A percentile compares a stretch with the other conserved stretches of the same genome.
Evolutionary conservation across 2,888 invertebrate species (phyloP).

Genomic region (Cephus rjabovi): DNA sequence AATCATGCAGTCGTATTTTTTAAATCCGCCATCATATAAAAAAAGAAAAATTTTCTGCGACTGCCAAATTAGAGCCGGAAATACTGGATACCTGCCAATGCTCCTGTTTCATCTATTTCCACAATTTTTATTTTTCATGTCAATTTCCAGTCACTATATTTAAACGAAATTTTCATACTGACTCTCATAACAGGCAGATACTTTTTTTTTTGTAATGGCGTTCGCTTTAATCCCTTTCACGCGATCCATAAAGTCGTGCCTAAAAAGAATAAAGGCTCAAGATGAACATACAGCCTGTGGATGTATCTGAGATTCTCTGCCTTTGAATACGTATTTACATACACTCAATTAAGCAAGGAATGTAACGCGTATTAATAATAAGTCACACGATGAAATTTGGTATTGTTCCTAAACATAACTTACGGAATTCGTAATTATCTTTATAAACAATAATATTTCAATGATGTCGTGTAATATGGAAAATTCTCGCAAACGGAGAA

Average conservation of each 20-base stretch:
- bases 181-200: too few relatives aligned
- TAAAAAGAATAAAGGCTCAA: too few relatives aligned
- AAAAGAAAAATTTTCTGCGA: background rate
- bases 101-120: background rate
- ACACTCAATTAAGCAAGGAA: background rate
- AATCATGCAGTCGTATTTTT: background rate
- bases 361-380: background rate
- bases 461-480: background rate
- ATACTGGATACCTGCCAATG: background rate
- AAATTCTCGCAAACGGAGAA: background rate
- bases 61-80: background rate
- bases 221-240: too few relatives aligned
- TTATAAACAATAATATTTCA: background rate
- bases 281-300: background rate
- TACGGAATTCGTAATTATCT: background rate
- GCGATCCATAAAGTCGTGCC: too few relatives aligned
- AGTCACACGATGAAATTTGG: background rate
- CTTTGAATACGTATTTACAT: background rate
- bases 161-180: background rate
- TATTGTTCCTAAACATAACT: background rate
- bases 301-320: background rate
- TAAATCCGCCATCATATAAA: background rate
- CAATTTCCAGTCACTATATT: background rate
- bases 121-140: background rate
- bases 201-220: too few relatives aligned